Conservation (phyloP, 2,888 invertebrate genomes). For the Tipula unca region DNA sequence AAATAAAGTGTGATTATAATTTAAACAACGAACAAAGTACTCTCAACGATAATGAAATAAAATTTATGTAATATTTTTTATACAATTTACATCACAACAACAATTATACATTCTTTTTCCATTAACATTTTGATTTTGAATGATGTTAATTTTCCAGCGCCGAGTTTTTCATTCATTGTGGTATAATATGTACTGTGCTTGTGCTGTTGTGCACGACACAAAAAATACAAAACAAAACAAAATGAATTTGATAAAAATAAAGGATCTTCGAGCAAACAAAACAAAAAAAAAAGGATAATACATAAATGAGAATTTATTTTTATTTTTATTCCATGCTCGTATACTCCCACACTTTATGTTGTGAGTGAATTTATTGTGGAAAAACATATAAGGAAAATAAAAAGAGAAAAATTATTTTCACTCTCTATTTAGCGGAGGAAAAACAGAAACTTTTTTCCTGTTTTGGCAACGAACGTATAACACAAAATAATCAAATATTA, state of each 20-base stretch:
- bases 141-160: background rate
- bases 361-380: background rate
- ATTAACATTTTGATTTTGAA: background rate
- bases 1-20: background rate
- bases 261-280: background rate
- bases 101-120: background rate
- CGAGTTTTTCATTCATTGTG: background rate
- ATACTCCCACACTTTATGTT: background rate
- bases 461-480: background rate
- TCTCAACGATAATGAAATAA: background rate
- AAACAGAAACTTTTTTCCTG: background rate
- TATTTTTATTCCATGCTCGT: background rate
- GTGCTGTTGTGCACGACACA: background rate
- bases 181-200: too few species aligned
- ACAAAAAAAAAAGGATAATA: background rate
- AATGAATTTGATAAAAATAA: background rate
- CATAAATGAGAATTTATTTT: background rate
- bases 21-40: background rate
- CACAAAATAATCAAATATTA: background rate
- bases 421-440: background rate
- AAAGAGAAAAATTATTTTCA: background rate
- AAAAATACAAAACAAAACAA: background rate
- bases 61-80: background rate
- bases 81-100: background rate
- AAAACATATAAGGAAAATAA: background rate